These are phyloP conservation scores for Cotesia congregata DNA, from an alignment of 2,888 invertebrate genomes.

Conservation along the genomic window DNA sequence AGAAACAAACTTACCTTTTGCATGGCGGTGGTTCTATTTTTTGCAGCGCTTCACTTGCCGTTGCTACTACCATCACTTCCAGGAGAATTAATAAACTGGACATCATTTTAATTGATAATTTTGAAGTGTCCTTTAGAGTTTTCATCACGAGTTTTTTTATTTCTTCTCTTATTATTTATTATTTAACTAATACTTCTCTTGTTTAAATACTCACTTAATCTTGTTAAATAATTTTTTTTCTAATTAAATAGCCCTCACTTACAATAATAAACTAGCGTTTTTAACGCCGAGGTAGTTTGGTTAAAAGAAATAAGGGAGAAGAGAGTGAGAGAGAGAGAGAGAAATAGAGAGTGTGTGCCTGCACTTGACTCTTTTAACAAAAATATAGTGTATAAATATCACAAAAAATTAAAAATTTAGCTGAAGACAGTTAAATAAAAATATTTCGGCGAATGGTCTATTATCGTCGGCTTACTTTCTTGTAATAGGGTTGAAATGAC, in stretches of 20 bases:
- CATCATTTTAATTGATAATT: slow-evolving; percentile 45
- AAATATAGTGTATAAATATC: background rate
- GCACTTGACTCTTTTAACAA: background rate
- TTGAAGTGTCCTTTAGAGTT: slow-evolving; percentile 32
- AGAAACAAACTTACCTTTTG: slow-evolving; percentile 61
- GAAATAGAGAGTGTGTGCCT: slow-evolving; percentile 34
- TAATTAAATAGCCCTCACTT: background rate
- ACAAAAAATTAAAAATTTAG: slow-evolving; percentile 13
- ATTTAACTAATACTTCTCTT: slow-evolving; percentile 6
- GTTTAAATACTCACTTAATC: background rate
- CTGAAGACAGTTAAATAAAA: slow-evolving; percentile 15
- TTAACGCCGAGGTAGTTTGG: slow-evolving; percentile 27
- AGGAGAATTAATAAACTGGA: slow-evolving; percentile 15
- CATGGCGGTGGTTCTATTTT: slow-evolving; percentile 59
- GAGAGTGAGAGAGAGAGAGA: slow-evolving; percentile 33
- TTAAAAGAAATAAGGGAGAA: slow-evolving; percentile 21
- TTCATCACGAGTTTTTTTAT: slow-evolving; percentile 36
- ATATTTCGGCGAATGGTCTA: slow-evolving; percentile 42
- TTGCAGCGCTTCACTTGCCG: slow-evolving; percentile 30
- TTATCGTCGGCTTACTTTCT: slow-evolving; percentile 64
- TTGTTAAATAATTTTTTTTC: background rate
- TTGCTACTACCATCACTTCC: slow-evolving; percentile 33
- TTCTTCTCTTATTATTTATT: slow-evolving; percentile 10
- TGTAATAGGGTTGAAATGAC: slow-evolving; percentile 57
- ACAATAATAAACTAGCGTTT: slow-evolving; percentile 4